phyloP scores from a whole-genome alignment of 2,888 invertebrate species.

The Drosophila mimetica region DNA sequence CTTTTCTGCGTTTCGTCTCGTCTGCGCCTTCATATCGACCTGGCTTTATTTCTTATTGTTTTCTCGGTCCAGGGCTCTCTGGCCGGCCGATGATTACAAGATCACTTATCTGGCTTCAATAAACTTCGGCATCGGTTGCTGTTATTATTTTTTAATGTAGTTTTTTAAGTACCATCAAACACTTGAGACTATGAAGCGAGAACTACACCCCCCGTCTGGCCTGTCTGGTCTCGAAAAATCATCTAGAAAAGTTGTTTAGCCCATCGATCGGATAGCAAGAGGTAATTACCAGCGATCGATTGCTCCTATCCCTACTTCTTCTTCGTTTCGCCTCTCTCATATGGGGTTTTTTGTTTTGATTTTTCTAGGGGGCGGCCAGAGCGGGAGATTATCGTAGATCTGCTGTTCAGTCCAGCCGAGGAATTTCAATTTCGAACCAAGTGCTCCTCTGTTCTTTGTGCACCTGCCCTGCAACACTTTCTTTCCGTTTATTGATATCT shows the following conservation, averaged over 20 bases:
- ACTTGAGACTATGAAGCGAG: conserved; percentile 75
- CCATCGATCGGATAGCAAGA: conserved; percentile 45
- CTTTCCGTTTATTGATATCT: conserved; percentile 61
- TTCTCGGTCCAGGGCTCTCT: conserved; percentile 33
- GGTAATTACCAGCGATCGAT: conserved; percentile 48
- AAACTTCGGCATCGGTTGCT: conserved; percentile 63
- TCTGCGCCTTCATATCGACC: conserved; percentile 41
- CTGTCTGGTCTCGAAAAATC: conserved; percentile 41
- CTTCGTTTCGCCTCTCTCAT: conserved; percentile 1
- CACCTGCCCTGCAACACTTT: conserved; percentile 55
- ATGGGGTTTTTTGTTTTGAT: conserved; percentile 1
- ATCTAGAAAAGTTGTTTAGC: conserved; percentile 59
- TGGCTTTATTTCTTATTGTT: conserved; percentile 72
- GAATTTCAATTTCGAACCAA: conserved; percentile 64
- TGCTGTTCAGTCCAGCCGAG: conserved; percentile 1
- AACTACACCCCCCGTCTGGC: conserved; percentile 36
- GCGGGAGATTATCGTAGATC: conserved; percentile 35
- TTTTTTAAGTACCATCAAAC: conserved; percentile 78
- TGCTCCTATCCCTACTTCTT: conserved; percentile 20
- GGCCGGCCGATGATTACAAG: conserved; percentile 69
- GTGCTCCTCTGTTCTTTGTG: conserved; percentile 5
- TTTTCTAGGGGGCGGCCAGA: conserved; percentile 22
- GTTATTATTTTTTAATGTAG: conserved; percentile 79
- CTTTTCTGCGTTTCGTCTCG: conserved; percentile 53
- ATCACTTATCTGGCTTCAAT: conserved; percentile 78